These are phyloP conservation scores for Mallateleia sp. DNA, from an alignment of 2,888 invertebrate genomes.

Conservation along the genomic window DNA sequence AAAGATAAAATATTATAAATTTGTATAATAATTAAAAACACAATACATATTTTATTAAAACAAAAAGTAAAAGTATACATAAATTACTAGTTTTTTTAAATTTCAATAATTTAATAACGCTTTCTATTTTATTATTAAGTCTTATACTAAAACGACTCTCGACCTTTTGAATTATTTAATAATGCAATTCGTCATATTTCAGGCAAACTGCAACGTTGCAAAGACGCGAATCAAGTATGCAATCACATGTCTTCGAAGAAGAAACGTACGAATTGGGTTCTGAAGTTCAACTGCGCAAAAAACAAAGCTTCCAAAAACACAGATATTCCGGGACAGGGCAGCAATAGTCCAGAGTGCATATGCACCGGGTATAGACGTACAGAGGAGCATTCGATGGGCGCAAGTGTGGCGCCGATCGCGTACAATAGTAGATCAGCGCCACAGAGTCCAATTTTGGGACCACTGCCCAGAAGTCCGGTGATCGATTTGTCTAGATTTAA, in stretches of 20 bases:
- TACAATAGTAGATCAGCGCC: conserved; percentile 88
- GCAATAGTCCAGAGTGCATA: conserved; percentile 91
- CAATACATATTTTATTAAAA: too few relatives aligned
- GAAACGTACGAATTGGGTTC: conserved; percentile 88
- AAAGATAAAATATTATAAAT: too few relatives aligned
- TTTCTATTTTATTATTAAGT: too few relatives aligned
- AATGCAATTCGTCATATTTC: background rate
- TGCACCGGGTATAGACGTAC: conserved; percentile 92
- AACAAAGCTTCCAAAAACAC: conserved; percentile 88
- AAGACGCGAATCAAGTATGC: conserved; percentile 87
- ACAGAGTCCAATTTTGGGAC: conserved; percentile 88
- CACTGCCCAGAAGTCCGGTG: conserved; percentile 89
- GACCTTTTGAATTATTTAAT: too few relatives aligned
- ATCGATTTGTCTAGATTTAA: conserved; percentile 90
- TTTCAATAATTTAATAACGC: too few relatives aligned
- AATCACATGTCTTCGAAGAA: conserved; percentile 88
- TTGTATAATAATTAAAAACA: too few relatives aligned
- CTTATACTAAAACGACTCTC: too few relatives aligned
- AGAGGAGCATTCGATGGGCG: conserved; percentile 90
- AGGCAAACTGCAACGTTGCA: conserved; percentile 87
- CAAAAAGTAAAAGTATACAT: too few relatives aligned
- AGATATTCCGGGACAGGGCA: conserved; percentile 88
- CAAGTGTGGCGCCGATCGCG: conserved; percentile 86
- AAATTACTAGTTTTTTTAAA: too few relatives aligned
- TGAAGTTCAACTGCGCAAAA: conserved; percentile 89